These are phyloP conservation scores for Drosophila sordidula DNA, from an alignment of 2,888 invertebrate genomes.

Conservation along the genomic window DNA sequence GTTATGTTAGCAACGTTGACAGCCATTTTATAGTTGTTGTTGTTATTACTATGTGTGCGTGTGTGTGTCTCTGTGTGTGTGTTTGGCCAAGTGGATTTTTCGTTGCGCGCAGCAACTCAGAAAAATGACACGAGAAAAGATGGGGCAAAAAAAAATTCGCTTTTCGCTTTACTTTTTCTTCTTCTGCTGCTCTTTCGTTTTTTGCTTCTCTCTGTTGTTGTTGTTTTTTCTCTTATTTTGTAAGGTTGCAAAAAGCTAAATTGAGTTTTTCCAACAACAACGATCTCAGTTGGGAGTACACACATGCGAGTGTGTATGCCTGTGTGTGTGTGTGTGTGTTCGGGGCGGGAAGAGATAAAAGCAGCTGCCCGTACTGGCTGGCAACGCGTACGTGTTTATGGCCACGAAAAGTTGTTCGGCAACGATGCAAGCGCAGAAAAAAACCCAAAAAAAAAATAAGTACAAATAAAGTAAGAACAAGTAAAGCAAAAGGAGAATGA, in stretches of 20 bases:
- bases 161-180: conserved; percentile 56
- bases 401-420: conserved; percentile 75
- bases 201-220: conserved; percentile 20
- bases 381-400: conserved; percentile 76
- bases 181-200: conserved; percentile 32
- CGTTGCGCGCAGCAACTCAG: conserved; percentile 66
- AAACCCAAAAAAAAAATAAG: conserved; percentile 22
- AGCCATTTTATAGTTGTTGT: conserved; percentile 61
- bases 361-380: conserved; percentile 60
- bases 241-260: conserved; percentile 78
- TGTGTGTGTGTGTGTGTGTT: conserved; percentile 13
- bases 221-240: conserved; percentile 39
- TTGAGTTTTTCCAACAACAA: conserved; percentile 76
- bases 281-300: conserved; percentile 53
- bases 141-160: conserved; percentile 31
- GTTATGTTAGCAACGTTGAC: conserved; percentile 63
- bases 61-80: conserved; percentile 23
- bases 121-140: conserved; percentile 65
- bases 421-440: conserved; percentile 46
- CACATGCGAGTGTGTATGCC: conserved; percentile 14
- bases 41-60: conserved; percentile 6
- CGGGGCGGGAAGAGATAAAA: conserved; percentile 58
- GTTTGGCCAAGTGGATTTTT: conserved; percentile 61
- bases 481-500: conserved; percentile 22
- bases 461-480: conserved; percentile 15